Conservation (phyloP, 2,113 vertebrate species). For the Ramphastos sulfuratus region DNA sequence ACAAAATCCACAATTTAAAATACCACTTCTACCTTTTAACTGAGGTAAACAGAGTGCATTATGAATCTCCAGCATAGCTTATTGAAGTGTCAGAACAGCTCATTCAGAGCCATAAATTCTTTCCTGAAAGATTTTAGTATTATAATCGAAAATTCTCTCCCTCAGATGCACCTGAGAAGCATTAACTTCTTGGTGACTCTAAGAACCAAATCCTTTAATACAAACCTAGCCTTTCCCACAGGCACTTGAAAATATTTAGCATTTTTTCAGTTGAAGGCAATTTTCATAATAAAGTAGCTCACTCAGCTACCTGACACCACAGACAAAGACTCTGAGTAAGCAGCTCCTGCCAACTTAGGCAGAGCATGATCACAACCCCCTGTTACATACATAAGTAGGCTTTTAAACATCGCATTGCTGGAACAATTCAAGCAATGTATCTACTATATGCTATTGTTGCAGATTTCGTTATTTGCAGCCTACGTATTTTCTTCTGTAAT, state of each 20-base stretch:
- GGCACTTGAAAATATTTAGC: conserved; percentile 62
- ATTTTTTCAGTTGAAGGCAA: conserved; percentile 58
- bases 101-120: neutral
- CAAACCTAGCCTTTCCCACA: conserved; percentile 56
- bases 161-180: conserved; percentile 48
- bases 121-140: conserved; percentile 22
- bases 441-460: neutral
- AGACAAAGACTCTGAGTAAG: conserved; percentile 16
- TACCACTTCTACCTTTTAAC: neutral
- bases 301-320: conserved; percentile 45
- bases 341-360: conserved; percentile 25
- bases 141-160: conserved; percentile 18
- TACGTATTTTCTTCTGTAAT: neutral
- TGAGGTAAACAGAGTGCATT: conserved; percentile 9
- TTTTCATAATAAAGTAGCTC: conserved; percentile 66
- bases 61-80: neutral
- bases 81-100: conserved; percentile 15
- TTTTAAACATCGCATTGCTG: neutral
- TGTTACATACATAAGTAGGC: neutral
- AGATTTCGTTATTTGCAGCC: neutral
- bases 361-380: neutral
- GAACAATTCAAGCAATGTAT: neutral
- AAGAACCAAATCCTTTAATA: conserved; percentile 60
- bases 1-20: neutral
- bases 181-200: conserved; percentile 56